Base-by-base conservation (phyloP, 2,888 invertebrate genomes). In the Drosophila emarginata region DNA sequence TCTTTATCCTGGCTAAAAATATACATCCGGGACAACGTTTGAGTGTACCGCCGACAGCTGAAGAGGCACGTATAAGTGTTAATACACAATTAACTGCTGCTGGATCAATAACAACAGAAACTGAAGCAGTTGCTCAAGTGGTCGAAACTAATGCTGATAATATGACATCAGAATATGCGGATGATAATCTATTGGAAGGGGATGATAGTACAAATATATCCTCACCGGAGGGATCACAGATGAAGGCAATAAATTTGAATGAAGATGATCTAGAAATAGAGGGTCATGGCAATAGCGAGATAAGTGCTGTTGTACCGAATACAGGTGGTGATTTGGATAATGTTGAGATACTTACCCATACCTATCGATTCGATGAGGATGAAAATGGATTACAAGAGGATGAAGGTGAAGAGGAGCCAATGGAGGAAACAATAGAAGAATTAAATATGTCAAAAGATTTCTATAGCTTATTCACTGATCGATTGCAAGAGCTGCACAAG, bases 1-100 rank as follows among this genome's bases (percentile, higher is more conserved):
- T 90, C 4, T 88, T 76, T 2, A 78, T 90, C 2, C 45, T 90
- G 40, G 89, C 88, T 56, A 79, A 77, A 15, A 59, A 59, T 23
- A 61, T 74, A 54, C 56, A 66, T 7, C 21, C 54, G 2, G 51
- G 11, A 37, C 52, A 40, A n/a, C 26, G 14, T 45, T 11, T 1
- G 4, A 45, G 12, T 21, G 45, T 11, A 4, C 15, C 40, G 1
- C 4, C 18, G 4, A 14, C 45, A 18, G 9, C 11, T 1, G 52
- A 60, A 4, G 0, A 7, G 9, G 9, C 45, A 4, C 4, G 18
- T 0, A 1, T n/a, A 0, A 45, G 11, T 12, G 26, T 32, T 11
- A 7, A n/a, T 15, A 53, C 37, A 7, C 64, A 4, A 18, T 0
- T 4, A 7, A 14, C 15, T 6, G 15, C 4, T 0, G 21, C 4